phyloP scores from a whole-genome alignment of 2,797 vertebrate genomes.

The Mallotus villosus region DNA sequence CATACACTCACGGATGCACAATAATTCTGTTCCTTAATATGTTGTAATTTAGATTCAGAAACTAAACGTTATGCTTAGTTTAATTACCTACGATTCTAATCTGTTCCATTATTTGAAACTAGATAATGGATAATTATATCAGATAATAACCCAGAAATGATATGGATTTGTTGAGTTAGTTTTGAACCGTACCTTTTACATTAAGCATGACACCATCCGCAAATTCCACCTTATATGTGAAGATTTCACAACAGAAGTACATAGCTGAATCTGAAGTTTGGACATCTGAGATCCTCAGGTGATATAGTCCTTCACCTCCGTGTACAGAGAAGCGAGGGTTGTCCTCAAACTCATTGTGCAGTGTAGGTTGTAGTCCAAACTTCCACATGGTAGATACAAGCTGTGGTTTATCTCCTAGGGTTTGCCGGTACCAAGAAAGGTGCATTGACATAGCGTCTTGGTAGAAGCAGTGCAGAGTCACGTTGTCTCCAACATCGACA shows the following conservation, averaged over 20 bases:
- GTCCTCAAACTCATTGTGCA: slow-evolving; percentile 31
- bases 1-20: no score
- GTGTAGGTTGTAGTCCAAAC: slow-evolving; percentile 24
- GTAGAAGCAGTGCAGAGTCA: slow-evolving; percentile 20
- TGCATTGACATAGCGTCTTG: slow-evolving; percentile 53
- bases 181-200: slow-evolving; percentile 54
- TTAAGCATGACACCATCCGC: slow-evolving; percentile 54
- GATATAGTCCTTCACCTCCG: slow-evolving; percentile 29
- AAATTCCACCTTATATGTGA: slow-evolving; percentile 40
- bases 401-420: slow-evolving; percentile 44
- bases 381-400: slow-evolving; percentile 56
- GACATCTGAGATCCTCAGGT: slow-evolving; percentile 54
- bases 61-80: no score
- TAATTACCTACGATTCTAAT: no score
- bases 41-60: no score
- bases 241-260: slow-evolving; percentile 63
- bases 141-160: no score
- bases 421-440: slow-evolving; percentile 67
- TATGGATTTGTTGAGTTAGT: no score
- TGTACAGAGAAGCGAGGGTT: no score
- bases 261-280: slow-evolving; percentile 54
- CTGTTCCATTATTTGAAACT: no score
- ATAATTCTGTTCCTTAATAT: no score
- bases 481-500: no score
- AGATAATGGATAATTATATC: no score